A percentile compares a stretch with the other conserved stretches of the same genome.
These are phyloP conservation scores for Ditula angustiorana DNA, from an alignment of 2,888 invertebrate genomes.

Conservation along the genomic window DNA sequence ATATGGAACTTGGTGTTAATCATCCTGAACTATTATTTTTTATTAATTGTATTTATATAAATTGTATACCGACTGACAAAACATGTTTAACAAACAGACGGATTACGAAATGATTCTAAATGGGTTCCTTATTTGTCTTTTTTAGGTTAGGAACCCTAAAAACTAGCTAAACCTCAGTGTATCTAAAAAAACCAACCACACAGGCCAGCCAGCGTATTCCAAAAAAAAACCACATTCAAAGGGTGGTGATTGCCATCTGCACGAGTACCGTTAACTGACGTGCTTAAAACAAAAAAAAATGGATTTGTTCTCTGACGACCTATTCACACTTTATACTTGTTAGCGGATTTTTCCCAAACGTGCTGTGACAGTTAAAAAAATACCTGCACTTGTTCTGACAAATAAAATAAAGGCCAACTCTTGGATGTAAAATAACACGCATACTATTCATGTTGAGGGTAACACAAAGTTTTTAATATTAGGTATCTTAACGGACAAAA, in stretches of 20 bases:
- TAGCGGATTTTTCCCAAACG: neutral
- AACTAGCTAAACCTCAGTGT: too few relatives aligned
- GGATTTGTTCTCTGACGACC: neutral
- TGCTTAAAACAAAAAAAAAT: neutral
- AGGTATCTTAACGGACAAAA: conserved; percentile 28
- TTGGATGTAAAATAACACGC: conserved; percentile 15
- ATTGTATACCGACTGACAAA: too few relatives aligned
- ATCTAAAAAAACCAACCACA: too few relatives aligned
- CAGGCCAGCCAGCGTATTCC: too few relatives aligned
- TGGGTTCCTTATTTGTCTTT: too few relatives aligned
- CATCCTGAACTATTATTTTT: too few relatives aligned
- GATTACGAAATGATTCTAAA: too few relatives aligned
- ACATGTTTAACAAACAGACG: too few relatives aligned
- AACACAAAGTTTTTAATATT: conserved; percentile 29
- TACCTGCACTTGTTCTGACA: neutral
- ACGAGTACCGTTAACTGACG: neutral
- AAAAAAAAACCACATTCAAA: too few relatives aligned
- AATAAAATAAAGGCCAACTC: neutral
- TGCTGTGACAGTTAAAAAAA: neutral
- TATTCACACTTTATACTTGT: neutral
- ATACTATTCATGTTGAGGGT: conserved; percentile 12
- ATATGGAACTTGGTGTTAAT: too few relatives aligned
- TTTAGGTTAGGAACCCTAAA: too few relatives aligned
- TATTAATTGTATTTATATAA: too few relatives aligned
- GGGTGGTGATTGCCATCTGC: neutral